phyloP scores from a whole-genome alignment of 2,888 invertebrate genomes.

The Fragum whitleyi region DNA sequence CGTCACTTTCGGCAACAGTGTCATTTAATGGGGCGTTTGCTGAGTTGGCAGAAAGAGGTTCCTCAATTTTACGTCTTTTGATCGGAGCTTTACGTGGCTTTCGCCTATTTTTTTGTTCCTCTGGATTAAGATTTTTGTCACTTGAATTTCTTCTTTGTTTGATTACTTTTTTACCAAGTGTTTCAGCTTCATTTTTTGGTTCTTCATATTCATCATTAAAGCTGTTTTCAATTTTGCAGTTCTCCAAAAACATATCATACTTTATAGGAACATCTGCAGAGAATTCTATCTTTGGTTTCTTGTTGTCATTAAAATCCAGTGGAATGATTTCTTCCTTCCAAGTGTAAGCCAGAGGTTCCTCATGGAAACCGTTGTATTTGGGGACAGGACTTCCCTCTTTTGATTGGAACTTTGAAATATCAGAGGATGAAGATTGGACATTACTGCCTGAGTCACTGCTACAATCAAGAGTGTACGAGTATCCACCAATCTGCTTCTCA shows the following conservation, averaged over 20 bases:
- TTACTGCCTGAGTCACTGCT: constrained; percentile 24
- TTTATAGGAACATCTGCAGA: background rate
- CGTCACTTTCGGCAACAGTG: background rate
- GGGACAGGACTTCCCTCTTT: constrained; percentile 7
- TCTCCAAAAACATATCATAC: background rate
- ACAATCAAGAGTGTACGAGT: constrained; percentile 46
- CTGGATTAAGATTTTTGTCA: background rate
- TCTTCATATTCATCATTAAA: background rate
- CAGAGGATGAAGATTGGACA: constrained; percentile 9
- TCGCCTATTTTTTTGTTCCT: constrained; percentile 30
- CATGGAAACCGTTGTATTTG: background rate
- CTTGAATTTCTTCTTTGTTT: background rate
- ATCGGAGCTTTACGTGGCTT: constrained; percentile 40
- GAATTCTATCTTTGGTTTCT: background rate
- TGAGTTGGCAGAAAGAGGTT: background rate
- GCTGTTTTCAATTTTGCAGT: background rate
- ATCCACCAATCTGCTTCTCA: constrained; percentile 27
- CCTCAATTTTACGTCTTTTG: constrained; percentile 10
- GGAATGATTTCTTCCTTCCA: constrained; percentile 31
- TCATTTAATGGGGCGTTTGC: background rate
- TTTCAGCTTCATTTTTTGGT: background rate
- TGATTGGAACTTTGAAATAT: constrained; percentile 2
- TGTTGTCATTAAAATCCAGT: background rate
- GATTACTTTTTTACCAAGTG: background rate
- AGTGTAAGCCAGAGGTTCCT: constrained; percentile 3